Base-by-base conservation (phyloP, 2,113 vertebrate genomes). In the Sapajus apella region DNA sequence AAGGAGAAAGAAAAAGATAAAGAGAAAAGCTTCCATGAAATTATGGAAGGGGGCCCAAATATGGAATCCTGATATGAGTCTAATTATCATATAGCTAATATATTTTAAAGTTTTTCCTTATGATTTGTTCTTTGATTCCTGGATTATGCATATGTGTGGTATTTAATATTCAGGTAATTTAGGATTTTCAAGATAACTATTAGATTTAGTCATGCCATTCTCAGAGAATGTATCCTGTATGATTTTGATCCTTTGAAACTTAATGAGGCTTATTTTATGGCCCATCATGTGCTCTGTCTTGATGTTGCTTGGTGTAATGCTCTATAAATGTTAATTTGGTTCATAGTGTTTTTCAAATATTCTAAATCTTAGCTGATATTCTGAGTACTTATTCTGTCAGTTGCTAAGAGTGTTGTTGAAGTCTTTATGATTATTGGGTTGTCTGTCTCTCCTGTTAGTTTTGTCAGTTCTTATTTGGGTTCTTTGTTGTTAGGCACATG, bases 311-410 rank as follows among this genome's bases (percentile, higher is more conserved):
- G 45, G 18, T 40, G 8, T 61, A 89, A 68, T 89, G 55, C 40
- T 83, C 55, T 83, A 21, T 76, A 52, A 66, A 83, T 64, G 66
- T 89, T 94, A 89, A 73, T 76, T 83, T 90, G 56, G 27, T 89
- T 89, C 66, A n/a, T 89, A 35, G 27, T 61, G 30, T 75, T 89
- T 89, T 81, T 89, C 52, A 94, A 2, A 73, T 73, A 23, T n/a
- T 87, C 64, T 81, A 5, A 37, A 70, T 83, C 56, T 90, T 90
- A 52, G 43, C n/a, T 94, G n/a, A 66, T 66, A 75, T 64, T 83
- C 88, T 83, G n/a, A 58, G 16, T 47, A 12, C 61, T 94, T 80
- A 82, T 66, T 66, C 20, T 83, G 13, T 82, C 66, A 50, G 0
- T 82, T 75, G 43, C 18, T 52, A 43, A 35, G 68, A 72, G n/a